phyloP scores from a whole-genome alignment of 2,888 invertebrate genomes.

The Drosophila ochracea region DNA sequence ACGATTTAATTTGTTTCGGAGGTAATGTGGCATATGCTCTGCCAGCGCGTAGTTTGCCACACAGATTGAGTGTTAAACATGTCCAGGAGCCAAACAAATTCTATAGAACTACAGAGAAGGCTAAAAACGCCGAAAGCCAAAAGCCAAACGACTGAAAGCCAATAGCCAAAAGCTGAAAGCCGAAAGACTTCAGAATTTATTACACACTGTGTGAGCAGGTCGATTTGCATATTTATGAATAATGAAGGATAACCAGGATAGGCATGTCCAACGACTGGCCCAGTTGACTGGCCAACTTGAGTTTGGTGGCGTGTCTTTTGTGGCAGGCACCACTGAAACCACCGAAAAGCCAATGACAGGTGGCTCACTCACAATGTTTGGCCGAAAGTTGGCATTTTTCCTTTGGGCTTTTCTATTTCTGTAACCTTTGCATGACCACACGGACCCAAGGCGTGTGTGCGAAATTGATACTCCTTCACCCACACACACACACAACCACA shows the following conservation, averaged over 20 bases:
- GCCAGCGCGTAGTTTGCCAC: constrained; percentile 61
- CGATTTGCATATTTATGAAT: constrained; percentile 85
- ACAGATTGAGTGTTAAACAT: constrained; percentile 78
- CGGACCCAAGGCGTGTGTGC: constrained; percentile 42
- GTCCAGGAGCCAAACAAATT: constrained; percentile 40
- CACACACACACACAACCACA: constrained; percentile 10
- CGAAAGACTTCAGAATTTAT: constrained; percentile 83
- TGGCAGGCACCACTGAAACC: constrained; percentile 21
- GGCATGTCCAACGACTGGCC: constrained; percentile 32
- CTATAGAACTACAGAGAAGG: constrained; percentile 2
- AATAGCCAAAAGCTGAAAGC: constrained; percentile 41
- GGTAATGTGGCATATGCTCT: constrained; percentile 79
- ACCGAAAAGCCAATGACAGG: constrained; percentile 50
- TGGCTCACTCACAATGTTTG: constrained; percentile 43
- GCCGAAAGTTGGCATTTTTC: constrained; percentile 55
- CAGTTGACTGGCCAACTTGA: constrained; percentile 23
- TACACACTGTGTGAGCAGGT: constrained; percentile 58
- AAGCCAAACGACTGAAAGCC: background rate
- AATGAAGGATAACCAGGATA: constrained; percentile 83
- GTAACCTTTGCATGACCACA: constrained; percentile 78
- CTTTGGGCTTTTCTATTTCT: constrained; percentile 69
- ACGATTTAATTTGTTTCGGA: constrained; percentile 79
- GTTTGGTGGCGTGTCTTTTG: constrained; percentile 50
- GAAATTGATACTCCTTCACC: constrained; percentile 67
- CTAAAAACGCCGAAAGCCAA: background rate